Conservation (phyloP, 2,888 invertebrate species). For the Patella pellucida region DNA sequence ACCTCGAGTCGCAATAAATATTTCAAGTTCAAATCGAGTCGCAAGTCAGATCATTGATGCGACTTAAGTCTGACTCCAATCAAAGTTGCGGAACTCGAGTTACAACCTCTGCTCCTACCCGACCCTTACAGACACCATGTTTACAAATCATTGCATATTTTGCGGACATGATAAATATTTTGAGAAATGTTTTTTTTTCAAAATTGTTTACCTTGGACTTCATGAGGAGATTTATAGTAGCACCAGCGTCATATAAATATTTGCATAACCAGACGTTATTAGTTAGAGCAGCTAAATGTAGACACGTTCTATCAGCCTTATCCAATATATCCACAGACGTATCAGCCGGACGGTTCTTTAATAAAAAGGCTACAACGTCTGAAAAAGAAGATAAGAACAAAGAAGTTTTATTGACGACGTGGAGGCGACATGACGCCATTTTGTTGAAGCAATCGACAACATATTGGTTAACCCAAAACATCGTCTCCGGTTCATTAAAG, state of each 20-base stretch:
- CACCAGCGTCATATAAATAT: constrained; percentile 85
- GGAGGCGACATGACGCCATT: no score
- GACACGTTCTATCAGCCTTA: constrained; percentile 90
- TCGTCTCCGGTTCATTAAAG: no score
- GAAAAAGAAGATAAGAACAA: constrained; percentile 24
- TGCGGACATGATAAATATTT: no score
- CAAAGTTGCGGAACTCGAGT: no score
- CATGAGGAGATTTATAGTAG: constrained; percentile 84
- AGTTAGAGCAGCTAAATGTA: constrained; percentile 94
- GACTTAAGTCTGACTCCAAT: no score
- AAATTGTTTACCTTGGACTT: constrained; percentile 48
- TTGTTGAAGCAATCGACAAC: no score
- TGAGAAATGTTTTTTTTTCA: no score
- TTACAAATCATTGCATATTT: not conserved
- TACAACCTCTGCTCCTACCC: not conserved
- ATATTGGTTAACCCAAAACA: no score
- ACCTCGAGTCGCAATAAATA: no score
- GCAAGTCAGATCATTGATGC: no score
- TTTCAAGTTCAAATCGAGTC: no score
- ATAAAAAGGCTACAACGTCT: constrained; percentile 61
- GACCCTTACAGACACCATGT: not conserved
- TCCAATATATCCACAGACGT: constrained; percentile 87
- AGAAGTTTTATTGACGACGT: not conserved
- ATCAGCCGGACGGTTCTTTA: constrained; percentile 71
- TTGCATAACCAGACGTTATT: constrained; percentile 95